Evolutionary conservation across 1,140 invertebrate species (phyloP), one percentile per base, ranked within the genome.

Genomic region (Saccostrea cuccullata): DNA sequence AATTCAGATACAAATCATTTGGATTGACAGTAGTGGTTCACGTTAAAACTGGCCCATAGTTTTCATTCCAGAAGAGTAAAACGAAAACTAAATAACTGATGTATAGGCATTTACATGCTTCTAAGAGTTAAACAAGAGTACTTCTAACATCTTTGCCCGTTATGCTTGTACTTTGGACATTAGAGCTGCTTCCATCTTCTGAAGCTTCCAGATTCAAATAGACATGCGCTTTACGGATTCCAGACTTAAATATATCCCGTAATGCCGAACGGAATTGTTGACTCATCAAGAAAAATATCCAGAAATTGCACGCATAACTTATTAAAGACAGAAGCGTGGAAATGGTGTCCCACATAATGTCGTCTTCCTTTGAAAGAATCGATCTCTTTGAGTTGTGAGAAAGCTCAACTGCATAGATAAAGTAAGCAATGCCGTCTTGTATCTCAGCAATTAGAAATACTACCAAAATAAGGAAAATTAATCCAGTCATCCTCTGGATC

Each of bases 281-380:
- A 83, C 89, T 89, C 89, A 89, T 89, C 0, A 89, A 58, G 64
- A 89, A 85, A 26, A 85, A 89, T 55, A 89, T 89, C 89, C 89
- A 89, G 82, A 89, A 89, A 23, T 89, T 89, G 30, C 86, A 87
- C 36, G 83, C 82, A 55, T 89, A 89, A 23, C 86, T 77, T 0
- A 89, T 8, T 26, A 89, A 64, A 11, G 86, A 85, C 8, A 89
- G 15, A 0, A 87, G 30, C 15, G 60, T 55, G 17, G 86, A 84
- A 67, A 87, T 82, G 1, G 89, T 87, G 20, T 87, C 86, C 89
- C 89, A 89, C 11, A 55, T 26, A 8, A 85, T 70, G 77, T 87
- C 86, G 15, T 9, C 70, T 26, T 89, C 89, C 30, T 64, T 30
- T 5, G 89, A 82, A 9, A 89, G 55, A 64, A 89, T 86, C n/a